Evolutionary conservation across 1,140 invertebrate genomes (phyloP).

Genomic region (Pygmarrhopalites habei): DNA sequence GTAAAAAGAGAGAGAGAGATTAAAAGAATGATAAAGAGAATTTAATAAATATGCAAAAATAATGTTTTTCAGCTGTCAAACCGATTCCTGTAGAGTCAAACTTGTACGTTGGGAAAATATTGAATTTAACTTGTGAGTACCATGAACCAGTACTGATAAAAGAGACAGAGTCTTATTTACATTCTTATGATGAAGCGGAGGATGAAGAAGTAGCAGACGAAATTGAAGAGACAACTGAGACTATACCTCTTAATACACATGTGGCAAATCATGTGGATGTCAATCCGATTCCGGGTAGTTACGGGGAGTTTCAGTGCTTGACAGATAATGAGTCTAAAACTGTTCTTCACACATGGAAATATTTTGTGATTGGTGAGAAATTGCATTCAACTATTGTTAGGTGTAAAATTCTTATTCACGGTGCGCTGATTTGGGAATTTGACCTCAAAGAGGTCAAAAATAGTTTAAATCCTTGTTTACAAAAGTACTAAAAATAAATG

Average conservation of each 20-base stretch:
- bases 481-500: too few relatives aligned
- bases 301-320: background rate
- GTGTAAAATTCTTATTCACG: too few relatives aligned
- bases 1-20: too few relatives aligned
- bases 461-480: too few relatives aligned
- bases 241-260: background rate
- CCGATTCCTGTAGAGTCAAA: background rate
- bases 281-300: background rate
- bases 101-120: background rate
- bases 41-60: too few relatives aligned
- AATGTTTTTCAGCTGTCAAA: background rate
- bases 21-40: too few relatives aligned
- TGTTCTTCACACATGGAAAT: slow-evolving; percentile 1
- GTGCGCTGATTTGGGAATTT: too few relatives aligned
- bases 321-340: background rate
- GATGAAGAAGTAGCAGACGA: background rate
- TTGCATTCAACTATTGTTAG: too few relatives aligned
- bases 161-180: background rate
- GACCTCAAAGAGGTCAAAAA: too few relatives aligned
- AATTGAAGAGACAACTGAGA: slow-evolving; percentile 4
- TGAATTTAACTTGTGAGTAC: background rate
- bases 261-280: background rate
- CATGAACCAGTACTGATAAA: background rate
- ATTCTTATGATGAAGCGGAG: background rate
- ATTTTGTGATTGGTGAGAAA: slow-evolving; percentile 2